Evolutionary conservation across 2,113 vertebrate genomes (phyloP), one percentile per base, ranked within the genome.

Genomic region (Coturnix japonica): DNA sequence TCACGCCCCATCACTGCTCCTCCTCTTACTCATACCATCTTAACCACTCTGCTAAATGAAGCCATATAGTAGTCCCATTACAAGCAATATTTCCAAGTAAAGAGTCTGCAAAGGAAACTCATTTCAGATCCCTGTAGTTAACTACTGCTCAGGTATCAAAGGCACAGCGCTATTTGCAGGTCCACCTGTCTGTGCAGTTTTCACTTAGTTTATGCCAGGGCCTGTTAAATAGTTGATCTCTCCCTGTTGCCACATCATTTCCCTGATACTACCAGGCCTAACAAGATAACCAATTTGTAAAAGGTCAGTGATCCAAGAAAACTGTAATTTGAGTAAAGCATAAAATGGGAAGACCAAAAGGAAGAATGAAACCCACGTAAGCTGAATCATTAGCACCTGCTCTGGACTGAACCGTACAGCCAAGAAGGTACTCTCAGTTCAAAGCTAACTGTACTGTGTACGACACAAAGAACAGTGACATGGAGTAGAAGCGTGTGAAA

Each of bases 1-100:
- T 26, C 59, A 41, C 0, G 4, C 13, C 46, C 21, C 64, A 13
- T 23, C 75, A 13, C 13, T 0, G 0, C 13, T 30, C 57, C 31
- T 91, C 4, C 28, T 87, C 61, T 56, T 51, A 51, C 66, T 37
- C 47, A 60, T 25, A 33, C 7, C 39, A 54, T 5, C 46, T 59
- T 63, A 18, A 67, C 30, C 28, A 10, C 14, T n/a, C 37, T 41
- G 21, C 37, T 63, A 37, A 44, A 46, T 43, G 54, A 70, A 80
- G 60, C 64, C 18, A 79, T 1, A 4, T 1, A 2, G 21, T 49
- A 11, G 35, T 49, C 14, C 17, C 28, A 5, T 0, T 7, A 54
- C 33, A 63, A 63, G 22, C 7, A 60, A 18, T 7, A 51, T 13
- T 47, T 44, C 21, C 71, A 67, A 64, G 73, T 21, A 70, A 61